Evolutionary conservation across 2,113 vertebrate genomes (phyloP).

Genomic region (Bettongia penicillata): DNA sequence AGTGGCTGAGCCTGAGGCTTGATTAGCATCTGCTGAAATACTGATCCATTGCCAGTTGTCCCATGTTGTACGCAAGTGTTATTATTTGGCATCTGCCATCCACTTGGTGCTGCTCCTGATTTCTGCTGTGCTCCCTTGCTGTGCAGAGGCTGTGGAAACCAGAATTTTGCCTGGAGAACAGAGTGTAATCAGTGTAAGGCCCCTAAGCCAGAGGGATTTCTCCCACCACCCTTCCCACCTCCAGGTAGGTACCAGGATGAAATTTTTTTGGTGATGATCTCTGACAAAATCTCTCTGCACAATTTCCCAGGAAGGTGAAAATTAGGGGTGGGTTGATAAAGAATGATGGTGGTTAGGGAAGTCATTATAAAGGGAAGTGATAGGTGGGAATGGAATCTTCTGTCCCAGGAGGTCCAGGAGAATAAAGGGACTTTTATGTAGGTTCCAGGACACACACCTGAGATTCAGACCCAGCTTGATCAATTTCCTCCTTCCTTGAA

Average conservation of each 20-base stretch:
- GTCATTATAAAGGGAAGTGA: too few species aligned
- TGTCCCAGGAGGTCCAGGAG: too few species aligned
- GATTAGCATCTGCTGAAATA: not conserved
- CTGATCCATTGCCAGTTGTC: too few species aligned
- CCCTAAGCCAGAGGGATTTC: constrained; percentile 95
- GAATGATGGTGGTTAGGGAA: not conserved
- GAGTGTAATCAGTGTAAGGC: constrained; percentile 99
- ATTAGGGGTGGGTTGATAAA: not conserved
- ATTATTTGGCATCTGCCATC: not conserved
- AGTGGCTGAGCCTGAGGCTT: too few species aligned
- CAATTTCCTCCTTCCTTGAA: not conserved
- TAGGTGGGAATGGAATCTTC: not conserved
- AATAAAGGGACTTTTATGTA: not conserved
- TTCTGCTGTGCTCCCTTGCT: not conserved
- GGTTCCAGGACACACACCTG: not conserved
- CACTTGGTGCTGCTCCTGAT: not conserved
- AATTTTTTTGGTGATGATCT: not conserved
- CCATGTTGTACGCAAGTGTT: too few species aligned
- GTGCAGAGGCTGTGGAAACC: constrained; percentile 95
- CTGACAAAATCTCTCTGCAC: not conserved
- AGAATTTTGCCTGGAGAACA: constrained; percentile 98
- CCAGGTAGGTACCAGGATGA: constrained; percentile 84
- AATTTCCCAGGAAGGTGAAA: not conserved
- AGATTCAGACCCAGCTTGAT: not conserved
- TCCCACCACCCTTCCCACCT: constrained; percentile 93